phyloP scores from a whole-genome alignment of 2,797 vertebrate species.

The Darevskia mixta region DNA sequence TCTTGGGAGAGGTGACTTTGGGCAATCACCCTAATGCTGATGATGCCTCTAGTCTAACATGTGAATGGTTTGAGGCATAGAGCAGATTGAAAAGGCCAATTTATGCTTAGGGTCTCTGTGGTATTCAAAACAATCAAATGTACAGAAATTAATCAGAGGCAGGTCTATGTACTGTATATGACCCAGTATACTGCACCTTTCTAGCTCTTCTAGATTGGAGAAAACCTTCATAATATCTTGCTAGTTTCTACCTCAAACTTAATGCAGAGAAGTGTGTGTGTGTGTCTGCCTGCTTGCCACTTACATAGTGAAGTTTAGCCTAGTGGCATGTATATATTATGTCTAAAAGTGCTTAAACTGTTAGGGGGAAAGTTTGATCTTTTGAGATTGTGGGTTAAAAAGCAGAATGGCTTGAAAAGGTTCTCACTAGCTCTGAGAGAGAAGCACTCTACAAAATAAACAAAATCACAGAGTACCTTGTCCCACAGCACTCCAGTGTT shows the following conservation, averaged over 20 bases:
- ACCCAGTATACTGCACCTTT: background rate
- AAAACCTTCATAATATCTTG: background rate
- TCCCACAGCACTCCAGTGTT: background rate
- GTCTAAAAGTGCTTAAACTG: background rate
- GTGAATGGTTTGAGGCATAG: background rate
- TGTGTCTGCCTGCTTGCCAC: background rate
- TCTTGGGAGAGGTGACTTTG: background rate
- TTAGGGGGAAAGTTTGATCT: too few relatives aligned
- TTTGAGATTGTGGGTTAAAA: background rate
- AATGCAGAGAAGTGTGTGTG: background rate
- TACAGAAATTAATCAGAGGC: background rate
- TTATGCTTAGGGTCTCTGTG: background rate
- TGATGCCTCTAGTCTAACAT: too few relatives aligned
- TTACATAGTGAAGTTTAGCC: background rate
- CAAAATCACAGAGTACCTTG: background rate
- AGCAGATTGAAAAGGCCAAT: background rate
- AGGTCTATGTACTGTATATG: background rate
- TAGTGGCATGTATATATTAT: background rate
- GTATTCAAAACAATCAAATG: background rate
- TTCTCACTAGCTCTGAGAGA: background rate
- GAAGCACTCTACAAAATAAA: background rate
- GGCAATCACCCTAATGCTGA: too few relatives aligned
- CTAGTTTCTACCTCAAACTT: background rate
- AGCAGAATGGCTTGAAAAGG: background rate
- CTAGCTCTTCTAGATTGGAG: background rate